These are phyloP conservation scores for Monoplex corrugatus DNA, from an alignment of 2,888 invertebrate genomes.

Conservation along the genomic window DNA sequence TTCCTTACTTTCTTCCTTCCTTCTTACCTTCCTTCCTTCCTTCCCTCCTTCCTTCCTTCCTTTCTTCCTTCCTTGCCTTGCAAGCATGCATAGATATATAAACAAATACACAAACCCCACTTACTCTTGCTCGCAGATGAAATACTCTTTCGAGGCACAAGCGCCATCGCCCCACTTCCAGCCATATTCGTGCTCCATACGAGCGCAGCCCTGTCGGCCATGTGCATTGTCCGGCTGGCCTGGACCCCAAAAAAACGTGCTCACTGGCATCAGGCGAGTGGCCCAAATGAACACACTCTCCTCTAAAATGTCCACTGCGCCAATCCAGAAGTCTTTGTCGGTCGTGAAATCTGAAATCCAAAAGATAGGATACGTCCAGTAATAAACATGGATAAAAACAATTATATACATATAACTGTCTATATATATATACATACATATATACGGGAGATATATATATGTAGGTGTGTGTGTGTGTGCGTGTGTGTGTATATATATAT, in stretches of 20 bases:
- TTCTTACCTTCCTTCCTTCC: too few relatives aligned
- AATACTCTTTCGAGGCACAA: constrained; percentile 21
- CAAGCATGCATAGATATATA: not conserved
- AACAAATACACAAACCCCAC: not conserved
- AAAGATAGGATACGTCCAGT: too few relatives aligned
- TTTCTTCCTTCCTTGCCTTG: not conserved
- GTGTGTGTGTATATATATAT: too few relatives aligned
- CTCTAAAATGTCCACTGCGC: constrained; percentile 29
- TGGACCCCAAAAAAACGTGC: constrained; percentile 3
- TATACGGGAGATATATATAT: too few relatives aligned
- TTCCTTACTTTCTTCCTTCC: too few relatives aligned
- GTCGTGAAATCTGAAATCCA: too few relatives aligned
- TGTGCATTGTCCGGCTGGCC: constrained; percentile 29
- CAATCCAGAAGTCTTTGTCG: constrained; percentile 38
- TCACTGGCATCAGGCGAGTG: not conserved
- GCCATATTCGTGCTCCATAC: not conserved
- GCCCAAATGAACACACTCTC: constrained; percentile 40
- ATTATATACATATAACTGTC: too few relatives aligned
- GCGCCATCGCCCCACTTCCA: constrained; percentile 34
- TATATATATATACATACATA: too few relatives aligned
- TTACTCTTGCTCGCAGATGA: constrained; percentile 39
- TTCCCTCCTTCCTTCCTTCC: not conserved
- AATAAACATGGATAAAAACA: too few relatives aligned
- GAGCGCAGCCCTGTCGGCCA: not conserved
- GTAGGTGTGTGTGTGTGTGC: too few relatives aligned